These are phyloP conservation scores for Myotis myotis DNA, from an alignment of 2,797 vertebrate species.

Conservation along the genomic window DNA sequence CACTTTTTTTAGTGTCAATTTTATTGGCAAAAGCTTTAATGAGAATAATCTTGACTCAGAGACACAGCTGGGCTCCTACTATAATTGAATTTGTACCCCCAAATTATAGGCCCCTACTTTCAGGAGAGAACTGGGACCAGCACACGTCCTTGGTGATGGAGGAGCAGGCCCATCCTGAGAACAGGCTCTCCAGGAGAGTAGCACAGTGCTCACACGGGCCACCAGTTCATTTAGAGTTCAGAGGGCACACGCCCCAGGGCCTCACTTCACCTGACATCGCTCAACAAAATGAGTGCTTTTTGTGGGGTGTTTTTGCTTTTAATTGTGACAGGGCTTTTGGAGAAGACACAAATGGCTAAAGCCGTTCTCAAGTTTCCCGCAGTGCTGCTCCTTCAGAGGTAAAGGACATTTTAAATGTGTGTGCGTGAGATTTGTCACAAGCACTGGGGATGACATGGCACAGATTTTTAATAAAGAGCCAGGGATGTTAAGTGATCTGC, in stretches of 20 bases:
- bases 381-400: neutral
- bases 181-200: neutral
- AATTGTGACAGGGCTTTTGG: neutral
- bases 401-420: neutral
- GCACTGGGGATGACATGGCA: neutral
- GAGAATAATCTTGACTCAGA: neutral
- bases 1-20: neutral
- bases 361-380: neutral
- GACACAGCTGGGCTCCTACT: neutral
- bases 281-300: neutral
- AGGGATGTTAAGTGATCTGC: neutral
- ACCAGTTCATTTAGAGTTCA: neutral
- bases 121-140: neutral
- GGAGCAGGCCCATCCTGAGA: neutral
- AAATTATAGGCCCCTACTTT: neutral
- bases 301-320: neutral
- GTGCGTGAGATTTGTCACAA: neutral
- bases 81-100: neutral
- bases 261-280: neutral
- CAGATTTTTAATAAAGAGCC: neutral
- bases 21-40: neutral
- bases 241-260: neutral
- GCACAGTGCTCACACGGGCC: accelerated
- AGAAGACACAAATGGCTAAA: neutral
- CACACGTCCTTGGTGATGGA: neutral